Base-by-base conservation (phyloP, 2,113 vertebrate genomes). In the Dendrocopos noguchii region DNA sequence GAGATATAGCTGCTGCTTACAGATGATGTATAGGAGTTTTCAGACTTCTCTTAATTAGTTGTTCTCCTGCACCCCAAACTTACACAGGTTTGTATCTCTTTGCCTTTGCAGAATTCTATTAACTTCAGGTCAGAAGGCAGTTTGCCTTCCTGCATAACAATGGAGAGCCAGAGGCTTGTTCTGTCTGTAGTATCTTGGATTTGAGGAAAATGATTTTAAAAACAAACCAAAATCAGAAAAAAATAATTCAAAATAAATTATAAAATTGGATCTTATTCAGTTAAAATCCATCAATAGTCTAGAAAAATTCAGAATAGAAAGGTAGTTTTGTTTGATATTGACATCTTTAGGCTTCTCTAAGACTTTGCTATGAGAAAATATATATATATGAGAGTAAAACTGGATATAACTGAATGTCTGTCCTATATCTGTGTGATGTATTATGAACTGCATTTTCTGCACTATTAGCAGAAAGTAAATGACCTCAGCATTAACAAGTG, bases 101-200 rank as follows among this genome's bases (percentile, higher is more conserved):
- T 86, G 36, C 56, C 21, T 71, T 36, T 93, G 61, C 44, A 84
- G 78, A 87, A 84, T 87, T 94, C 77, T 20, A 67, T 91, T 92
- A 68, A 59, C 74, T 82, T 81, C 9, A 24, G 81, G 71, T 91
- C 75, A 68, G 15, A 60, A 50, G 75, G 44, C 44, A 81, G 20
- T 24, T 63, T 87, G 12, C 78, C 39, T 84, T 63, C 31, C 46
- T 72, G 63, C 34, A 76, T 81, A 81, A 53, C 13, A 68, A 9
- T 55, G 57, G 63, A 39, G 77, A 81, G 24, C 2, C 3, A 61
- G 74, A 39, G 28, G 31, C 7, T 66, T 44, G 7, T 33, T 61
- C 46, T 44, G 6, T 21, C 15, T 2, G 0, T 20, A n/a, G 53
- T n/a, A 31, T 7, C 17, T 39, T 61, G 59, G 5, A n/a, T 68